These are phyloP conservation scores for Ceratina japonica DNA, from an alignment of 1,140 invertebrate genomes.

Conservation along the genomic window DNA sequence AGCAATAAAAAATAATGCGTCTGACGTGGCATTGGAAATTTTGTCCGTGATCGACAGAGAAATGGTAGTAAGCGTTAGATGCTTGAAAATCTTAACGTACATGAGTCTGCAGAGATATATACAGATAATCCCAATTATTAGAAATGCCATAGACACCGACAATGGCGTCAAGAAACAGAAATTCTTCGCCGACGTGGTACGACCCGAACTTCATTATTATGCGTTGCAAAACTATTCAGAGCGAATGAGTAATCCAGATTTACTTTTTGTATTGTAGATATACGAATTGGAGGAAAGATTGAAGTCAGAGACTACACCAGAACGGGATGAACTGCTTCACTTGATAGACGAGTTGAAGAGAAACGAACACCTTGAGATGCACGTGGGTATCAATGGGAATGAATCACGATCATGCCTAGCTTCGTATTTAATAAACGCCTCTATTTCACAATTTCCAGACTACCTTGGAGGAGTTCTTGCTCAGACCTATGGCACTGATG, in stretches of 20 bases:
- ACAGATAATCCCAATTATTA: slow-evolving; percentile 83
- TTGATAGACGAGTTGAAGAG: slow-evolving; percentile 50
- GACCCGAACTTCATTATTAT: background rate
- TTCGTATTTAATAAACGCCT: background rate
- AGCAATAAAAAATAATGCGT: slow-evolving; percentile 84
- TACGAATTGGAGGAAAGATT: slow-evolving; percentile 73
- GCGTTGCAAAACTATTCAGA: background rate
- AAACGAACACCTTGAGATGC: background rate
- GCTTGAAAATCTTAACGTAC: slow-evolving; percentile 84
- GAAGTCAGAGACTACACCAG: slow-evolving; percentile 66
- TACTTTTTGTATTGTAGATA: slow-evolving; percentile 72
- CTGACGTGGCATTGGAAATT: slow-evolving; percentile 85
- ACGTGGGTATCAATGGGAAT: slow-evolving; percentile 16
- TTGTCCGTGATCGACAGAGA: slow-evolving; percentile 77
- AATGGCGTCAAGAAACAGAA: slow-evolving; percentile 77
- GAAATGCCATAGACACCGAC: slow-evolving; percentile 81
- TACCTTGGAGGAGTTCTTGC: slow-evolving; percentile 4
- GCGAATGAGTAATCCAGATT: background rate
- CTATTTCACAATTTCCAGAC: background rate
- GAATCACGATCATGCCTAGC: background rate
- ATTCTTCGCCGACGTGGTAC: slow-evolving; percentile 79
- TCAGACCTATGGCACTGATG: background rate
- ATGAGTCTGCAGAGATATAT: slow-evolving; percentile 82
- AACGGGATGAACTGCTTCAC: slow-evolving; percentile 75
- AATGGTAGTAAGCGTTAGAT: slow-evolving; percentile 84